Conservation (phyloP, 2,888 invertebrate genomes). For the Adelognathus sp. region DNA sequence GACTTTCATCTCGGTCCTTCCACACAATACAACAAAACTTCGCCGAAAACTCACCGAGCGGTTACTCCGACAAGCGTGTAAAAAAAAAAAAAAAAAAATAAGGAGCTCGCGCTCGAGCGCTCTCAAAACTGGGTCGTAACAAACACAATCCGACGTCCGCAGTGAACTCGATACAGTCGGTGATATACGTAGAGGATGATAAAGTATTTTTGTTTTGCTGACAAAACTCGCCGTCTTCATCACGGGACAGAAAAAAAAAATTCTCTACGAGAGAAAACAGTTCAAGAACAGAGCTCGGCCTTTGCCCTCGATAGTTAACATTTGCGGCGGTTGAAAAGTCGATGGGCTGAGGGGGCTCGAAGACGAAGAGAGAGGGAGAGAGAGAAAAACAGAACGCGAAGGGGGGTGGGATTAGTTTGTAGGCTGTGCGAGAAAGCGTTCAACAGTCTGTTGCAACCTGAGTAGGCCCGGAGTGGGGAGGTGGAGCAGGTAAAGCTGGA, state of each 20-base stretch:
- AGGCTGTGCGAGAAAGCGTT: slow-evolving; percentile 35
- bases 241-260: neutral
- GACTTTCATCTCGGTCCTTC: no score
- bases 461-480: slow-evolving; percentile 10
- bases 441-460: slow-evolving; percentile 57
- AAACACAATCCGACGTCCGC: neutral
- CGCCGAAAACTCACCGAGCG: neutral
- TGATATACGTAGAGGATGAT: neutral
- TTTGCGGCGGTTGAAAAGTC: slow-evolving; percentile 2
- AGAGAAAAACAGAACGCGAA: neutral
- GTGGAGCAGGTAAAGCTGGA: slow-evolving; percentile 11
- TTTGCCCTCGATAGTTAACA: slow-evolving; percentile 27
- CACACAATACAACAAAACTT: neutral
- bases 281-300: slow-evolving; percentile 9
- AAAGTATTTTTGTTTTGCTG: neutral
- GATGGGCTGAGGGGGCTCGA: slow-evolving; percentile 9
- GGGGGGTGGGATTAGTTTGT: slow-evolving; percentile 27
- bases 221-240: neutral
- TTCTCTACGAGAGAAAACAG: neutral
- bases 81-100: neutral
- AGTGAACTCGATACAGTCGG: neutral
- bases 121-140: slow-evolving; percentile 13
- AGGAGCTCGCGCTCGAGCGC: no score
- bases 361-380: slow-evolving; percentile 4
- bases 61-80: no score